These are phyloP conservation scores for Plutella xylostella DNA, from an alignment of 2,888 invertebrate genomes.

Conservation along the genomic window DNA sequence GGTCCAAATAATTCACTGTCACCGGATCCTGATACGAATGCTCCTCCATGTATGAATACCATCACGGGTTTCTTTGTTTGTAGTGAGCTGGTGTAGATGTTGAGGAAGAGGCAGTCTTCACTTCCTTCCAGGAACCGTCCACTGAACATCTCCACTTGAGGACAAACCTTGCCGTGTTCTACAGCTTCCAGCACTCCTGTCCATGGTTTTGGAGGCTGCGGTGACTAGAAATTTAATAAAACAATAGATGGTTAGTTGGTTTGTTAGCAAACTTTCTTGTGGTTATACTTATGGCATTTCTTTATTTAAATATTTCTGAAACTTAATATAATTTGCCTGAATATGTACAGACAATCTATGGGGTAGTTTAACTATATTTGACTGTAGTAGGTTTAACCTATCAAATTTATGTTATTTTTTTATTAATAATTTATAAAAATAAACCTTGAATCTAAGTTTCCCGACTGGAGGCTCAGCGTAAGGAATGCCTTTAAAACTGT, in stretches of 20 bases:
- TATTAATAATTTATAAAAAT: background rate
- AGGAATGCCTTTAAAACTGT: constrained; percentile 54
- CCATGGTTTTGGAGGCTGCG: constrained; percentile 36
- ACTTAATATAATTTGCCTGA: background rate
- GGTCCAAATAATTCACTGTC: constrained; percentile 39
- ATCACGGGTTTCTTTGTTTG: constrained; percentile 38
- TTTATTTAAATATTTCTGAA: background rate
- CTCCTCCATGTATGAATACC: constrained; percentile 54
- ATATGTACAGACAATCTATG: background rate
- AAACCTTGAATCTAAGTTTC: constrained; percentile 61
- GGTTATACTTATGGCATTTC: background rate
- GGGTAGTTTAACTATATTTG: background rate
- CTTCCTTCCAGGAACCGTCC: constrained; percentile 26
- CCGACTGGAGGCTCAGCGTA: constrained; percentile 61
- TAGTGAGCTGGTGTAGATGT: constrained; percentile 36
- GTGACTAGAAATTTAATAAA: constrained; percentile 35
- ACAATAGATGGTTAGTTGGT: no score
- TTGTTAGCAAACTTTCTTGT: background rate
- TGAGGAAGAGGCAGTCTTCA: constrained; percentile 45
- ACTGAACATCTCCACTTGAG: constrained; percentile 35
- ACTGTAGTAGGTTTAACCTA: background rate
- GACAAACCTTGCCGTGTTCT: constrained; percentile 40
- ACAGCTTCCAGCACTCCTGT: constrained; percentile 35
- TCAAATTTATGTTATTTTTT: background rate
- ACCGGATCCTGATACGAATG: constrained; percentile 42